Evolutionary conservation across 2,113 vertebrate species (phyloP).

Genomic region (Nothobranchius furzeri): DNA sequence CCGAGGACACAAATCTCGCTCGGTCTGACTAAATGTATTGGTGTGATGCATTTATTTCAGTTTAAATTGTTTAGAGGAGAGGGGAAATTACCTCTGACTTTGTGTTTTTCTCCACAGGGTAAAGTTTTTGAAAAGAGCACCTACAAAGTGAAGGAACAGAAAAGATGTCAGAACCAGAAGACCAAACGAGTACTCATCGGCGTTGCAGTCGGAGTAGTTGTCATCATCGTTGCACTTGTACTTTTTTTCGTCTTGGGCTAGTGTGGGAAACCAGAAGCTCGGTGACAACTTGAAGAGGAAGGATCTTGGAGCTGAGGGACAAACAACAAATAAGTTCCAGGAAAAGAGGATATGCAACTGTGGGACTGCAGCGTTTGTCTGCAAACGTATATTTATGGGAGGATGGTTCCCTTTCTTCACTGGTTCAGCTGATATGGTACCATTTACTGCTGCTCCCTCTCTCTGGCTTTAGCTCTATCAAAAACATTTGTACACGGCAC

Average conservation of each 20-base stretch:
- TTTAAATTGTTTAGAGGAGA: neutral
- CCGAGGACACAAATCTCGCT: neutral
- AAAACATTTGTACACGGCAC: neutral
- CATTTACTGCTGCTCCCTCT: conserved; percentile 44
- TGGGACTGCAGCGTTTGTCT: conserved; percentile 11
- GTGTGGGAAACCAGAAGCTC: neutral
- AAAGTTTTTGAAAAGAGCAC: conserved; percentile 72
- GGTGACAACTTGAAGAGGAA: neutral
- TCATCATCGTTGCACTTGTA: conserved; percentile 60
- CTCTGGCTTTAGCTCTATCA: neutral
- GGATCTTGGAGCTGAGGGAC: neutral
- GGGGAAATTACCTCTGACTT: conserved; percentile 14
- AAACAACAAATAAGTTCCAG: conserved; percentile 7
- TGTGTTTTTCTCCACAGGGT: conserved; percentile 59
- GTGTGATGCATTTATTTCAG: too few species aligned
- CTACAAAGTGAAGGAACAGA: conserved; percentile 70
- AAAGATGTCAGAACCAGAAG: conserved; percentile 68
- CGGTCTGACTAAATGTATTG: too few species aligned
- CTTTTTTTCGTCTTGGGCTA: conserved; percentile 14
- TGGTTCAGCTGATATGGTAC: conserved; percentile 64
- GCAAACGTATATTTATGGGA: conserved; percentile 45
- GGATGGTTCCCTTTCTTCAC: conserved; percentile 1
- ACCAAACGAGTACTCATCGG: conserved; percentile 57
- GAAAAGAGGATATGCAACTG: conserved; percentile 18
- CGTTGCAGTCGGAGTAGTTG: conserved; percentile 11